Percentiles rank a stretch among this genome's conserved stretches.
These are phyloP conservation scores for Rhaphigaster nebulosa DNA, from an alignment of 2,888 invertebrate genomes.

Conservation along the genomic window DNA sequence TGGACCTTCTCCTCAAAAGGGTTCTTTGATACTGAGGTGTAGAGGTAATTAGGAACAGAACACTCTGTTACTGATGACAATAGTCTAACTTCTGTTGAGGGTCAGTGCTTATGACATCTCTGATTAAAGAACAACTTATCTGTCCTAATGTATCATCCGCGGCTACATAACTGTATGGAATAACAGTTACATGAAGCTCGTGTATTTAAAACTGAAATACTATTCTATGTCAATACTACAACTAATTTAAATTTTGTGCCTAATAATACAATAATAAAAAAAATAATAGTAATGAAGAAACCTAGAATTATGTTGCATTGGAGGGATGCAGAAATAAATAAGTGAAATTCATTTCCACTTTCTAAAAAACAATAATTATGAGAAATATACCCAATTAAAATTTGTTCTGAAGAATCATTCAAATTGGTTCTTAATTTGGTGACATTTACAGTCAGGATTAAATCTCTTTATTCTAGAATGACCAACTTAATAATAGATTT, in stretches of 20 bases:
- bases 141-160: background rate
- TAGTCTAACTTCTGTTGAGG: background rate
- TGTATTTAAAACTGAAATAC: background rate
- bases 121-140: conserved; percentile 25
- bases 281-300: background rate
- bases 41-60: conserved; percentile 24
- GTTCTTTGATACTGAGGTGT: background rate
- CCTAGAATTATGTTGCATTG: background rate
- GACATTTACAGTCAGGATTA: too few relatives aligned
- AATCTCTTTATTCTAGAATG: too few relatives aligned
- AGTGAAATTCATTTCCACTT: background rate
- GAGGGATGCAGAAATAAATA: background rate
- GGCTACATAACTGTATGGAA: background rate
- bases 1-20: background rate
- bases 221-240: background rate
- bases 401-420: too few relatives aligned
- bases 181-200: background rate
- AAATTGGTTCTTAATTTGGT: too few relatives aligned
- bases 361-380: too few relatives aligned
- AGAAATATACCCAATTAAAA: too few relatives aligned
- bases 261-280: background rate
- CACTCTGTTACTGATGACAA: background rate
- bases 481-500: background rate
- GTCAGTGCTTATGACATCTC: conserved; percentile 59
- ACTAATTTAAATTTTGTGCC: background rate